A percentile compares a stretch with the other conserved stretches of the same genome.
phyloP scores from a whole-genome alignment of 2,113 vertebrate genomes.

The Macaca nemestrina region DNA sequence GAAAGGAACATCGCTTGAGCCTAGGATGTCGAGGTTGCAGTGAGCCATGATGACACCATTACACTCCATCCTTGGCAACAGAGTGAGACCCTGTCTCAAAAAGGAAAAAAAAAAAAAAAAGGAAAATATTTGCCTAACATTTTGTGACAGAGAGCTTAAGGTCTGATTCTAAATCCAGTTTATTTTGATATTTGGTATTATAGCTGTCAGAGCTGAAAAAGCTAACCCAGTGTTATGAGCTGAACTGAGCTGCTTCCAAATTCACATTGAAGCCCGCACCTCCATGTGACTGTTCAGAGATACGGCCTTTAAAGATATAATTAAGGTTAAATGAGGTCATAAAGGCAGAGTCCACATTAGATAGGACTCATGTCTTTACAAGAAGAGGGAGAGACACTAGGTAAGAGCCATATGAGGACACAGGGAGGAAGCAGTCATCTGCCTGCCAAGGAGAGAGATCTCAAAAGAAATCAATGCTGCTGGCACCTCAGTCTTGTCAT shows the following conservation, averaged over 20 bases:
- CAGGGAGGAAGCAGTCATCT: not conserved
- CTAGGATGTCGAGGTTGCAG: too few relatives aligned
- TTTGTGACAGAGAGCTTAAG: not conserved
- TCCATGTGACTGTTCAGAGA: not conserved
- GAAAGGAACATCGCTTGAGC: too few relatives aligned
- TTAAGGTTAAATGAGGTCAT: not conserved
- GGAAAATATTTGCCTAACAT: conserved; percentile 9
- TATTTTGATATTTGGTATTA: not conserved
- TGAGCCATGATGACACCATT: too few relatives aligned
- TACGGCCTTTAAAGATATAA: not conserved
- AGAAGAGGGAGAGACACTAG: not conserved
- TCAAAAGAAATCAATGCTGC: not conserved
- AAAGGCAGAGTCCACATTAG: not conserved
- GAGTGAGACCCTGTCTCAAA: too few relatives aligned
- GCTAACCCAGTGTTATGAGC: not conserved
- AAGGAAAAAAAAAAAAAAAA: too few relatives aligned
- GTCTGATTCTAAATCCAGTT: not conserved
- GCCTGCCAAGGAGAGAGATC: not conserved
- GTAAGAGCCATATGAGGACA: not conserved
- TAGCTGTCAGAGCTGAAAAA: not conserved
- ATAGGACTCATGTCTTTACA: not conserved
- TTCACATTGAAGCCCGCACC: not conserved
- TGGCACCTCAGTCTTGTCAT: not conserved
- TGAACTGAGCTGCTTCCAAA: not conserved
- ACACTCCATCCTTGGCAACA: too few relatives aligned